Evolutionary conservation across 2,113 vertebrate genomes (phyloP).

Genomic region (Larimichthys polyactis): DNA sequence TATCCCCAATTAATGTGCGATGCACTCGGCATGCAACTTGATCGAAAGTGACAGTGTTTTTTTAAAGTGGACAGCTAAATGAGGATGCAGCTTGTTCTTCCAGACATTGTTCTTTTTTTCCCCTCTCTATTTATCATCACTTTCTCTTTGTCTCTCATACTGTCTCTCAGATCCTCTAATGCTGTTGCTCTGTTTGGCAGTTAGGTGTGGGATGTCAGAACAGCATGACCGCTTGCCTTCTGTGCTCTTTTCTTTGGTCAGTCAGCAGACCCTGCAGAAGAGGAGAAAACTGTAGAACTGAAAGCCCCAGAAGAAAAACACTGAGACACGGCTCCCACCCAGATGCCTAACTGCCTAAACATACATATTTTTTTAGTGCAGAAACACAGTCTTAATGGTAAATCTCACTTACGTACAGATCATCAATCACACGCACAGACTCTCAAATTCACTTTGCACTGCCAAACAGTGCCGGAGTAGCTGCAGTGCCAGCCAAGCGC

Average conservation of each 20-base stretch:
- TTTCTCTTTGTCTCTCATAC: slow-evolving; percentile 9
- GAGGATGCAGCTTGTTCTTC: slow-evolving; percentile 32
- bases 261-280: slow-evolving; percentile 26
- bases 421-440: slow-evolving; percentile 59
- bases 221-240: slow-evolving; percentile 23
- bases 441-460: slow-evolving; percentile 56
- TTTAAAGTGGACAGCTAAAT: slow-evolving; percentile 35
- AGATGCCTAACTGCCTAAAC: slow-evolving; percentile 21
- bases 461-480: slow-evolving; percentile 47
- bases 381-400: slow-evolving; percentile 48
- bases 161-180: slow-evolving; percentile 21
- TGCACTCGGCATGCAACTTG: slow-evolving; percentile 24
- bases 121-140: slow-evolving; percentile 10
- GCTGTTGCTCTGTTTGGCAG: slow-evolving; percentile 33
- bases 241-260: slow-evolving; percentile 4
- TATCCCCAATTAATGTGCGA: slow-evolving; percentile 57
- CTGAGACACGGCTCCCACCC: background rate
- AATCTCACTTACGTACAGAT: slow-evolving; percentile 64
- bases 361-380: slow-evolving; percentile 43
- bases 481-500: slow-evolving; percentile 63
- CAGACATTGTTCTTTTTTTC: background rate
- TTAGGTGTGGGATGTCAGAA: slow-evolving; percentile 43
- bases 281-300: slow-evolving; percentile 12
- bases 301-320: slow-evolving; percentile 39
- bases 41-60: slow-evolving; percentile 58